phyloP scores from a whole-genome alignment of 2,113 vertebrate genomes.

The Gambusia affinis region DNA sequence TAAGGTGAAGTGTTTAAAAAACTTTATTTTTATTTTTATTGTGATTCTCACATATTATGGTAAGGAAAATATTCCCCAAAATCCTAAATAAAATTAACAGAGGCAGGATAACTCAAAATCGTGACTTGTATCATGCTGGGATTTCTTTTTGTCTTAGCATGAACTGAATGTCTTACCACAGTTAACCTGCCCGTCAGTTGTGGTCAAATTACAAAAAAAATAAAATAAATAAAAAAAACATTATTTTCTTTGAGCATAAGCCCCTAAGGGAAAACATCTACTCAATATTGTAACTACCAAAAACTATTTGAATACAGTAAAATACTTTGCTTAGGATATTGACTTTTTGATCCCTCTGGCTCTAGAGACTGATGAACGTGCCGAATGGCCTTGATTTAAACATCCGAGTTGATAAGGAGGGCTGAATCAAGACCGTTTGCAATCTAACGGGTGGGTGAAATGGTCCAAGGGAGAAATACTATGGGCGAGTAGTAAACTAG shows the following conservation, averaged over 20 bases:
- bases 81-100: neutral
- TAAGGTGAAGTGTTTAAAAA: neutral
- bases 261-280: conserved; percentile 36
- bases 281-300: neutral
- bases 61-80: neutral
- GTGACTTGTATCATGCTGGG: neutral
- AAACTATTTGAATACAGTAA: conserved; percentile 37
- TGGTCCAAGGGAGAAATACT: conserved; percentile 42
- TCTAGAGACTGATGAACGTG: conserved; percentile 46
- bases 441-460: conserved; percentile 20
- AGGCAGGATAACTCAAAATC: neutral
- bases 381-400: conserved; percentile 51
- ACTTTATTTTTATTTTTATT: neutral
- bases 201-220: neutral
- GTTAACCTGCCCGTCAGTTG: conserved; percentile 8
- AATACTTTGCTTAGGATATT: conserved; percentile 35
- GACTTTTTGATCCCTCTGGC: conserved; percentile 50
- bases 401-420: conserved; percentile 35
- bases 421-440: conserved; percentile 58
- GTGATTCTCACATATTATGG: neutral
- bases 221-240: neutral
- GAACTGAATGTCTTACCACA: neutral
- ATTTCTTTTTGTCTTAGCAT: neutral
- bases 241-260: conserved; percentile 23
- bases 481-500: conserved; percentile 26